These are phyloP conservation scores for Epistrophe grossulariae DNA, from an alignment of 2,888 invertebrate genomes.

Conservation along the genomic window DNA sequence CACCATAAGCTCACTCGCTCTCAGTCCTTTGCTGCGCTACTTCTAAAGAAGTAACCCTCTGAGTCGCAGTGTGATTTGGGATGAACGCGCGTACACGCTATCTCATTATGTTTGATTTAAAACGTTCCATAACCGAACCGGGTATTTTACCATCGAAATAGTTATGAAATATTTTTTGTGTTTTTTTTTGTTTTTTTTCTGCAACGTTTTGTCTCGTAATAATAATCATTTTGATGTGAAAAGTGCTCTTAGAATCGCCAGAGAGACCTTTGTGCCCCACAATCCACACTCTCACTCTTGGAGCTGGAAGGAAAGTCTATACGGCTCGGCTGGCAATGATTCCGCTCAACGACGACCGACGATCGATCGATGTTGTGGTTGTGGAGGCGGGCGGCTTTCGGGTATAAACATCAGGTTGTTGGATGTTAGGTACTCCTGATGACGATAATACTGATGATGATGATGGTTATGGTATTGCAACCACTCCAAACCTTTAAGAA, in stretches of 20 bases:
- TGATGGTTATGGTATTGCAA: slow-evolving; percentile 51
- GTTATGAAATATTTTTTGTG: slow-evolving; percentile 40
- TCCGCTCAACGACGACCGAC: background rate
- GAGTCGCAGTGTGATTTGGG: slow-evolving; percentile 47
- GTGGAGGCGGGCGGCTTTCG: slow-evolving; percentile 56
- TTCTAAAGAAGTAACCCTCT: slow-evolving; percentile 30
- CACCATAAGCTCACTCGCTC: slow-evolving; percentile 34
- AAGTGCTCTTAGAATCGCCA: slow-evolving; percentile 56
- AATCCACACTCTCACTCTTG: slow-evolving; percentile 63
- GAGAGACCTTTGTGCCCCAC: slow-evolving; percentile 58
- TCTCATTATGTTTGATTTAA: slow-evolving; percentile 76
- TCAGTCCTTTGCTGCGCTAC: background rate
- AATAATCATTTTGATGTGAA: slow-evolving; percentile 74
- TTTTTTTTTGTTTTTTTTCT: background rate
- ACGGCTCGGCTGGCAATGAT: too few relatives aligned
- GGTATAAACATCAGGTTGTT: slow-evolving; percentile 71
- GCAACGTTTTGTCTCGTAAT: slow-evolving; percentile 61
- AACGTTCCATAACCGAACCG: slow-evolving; percentile 51
- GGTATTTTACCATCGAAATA: slow-evolving; percentile 57
- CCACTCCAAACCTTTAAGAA: slow-evolving; percentile 28
- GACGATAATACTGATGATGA: slow-evolving; percentile 74
- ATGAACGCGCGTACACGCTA: slow-evolving; percentile 70
- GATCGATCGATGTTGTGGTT: slow-evolving; percentile 5
- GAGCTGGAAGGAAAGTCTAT: background rate
- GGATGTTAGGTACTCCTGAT: slow-evolving; percentile 68